phyloP scores from a whole-genome alignment of 1,140 invertebrate genomes.

The Zaprionus tsacasi region DNA sequence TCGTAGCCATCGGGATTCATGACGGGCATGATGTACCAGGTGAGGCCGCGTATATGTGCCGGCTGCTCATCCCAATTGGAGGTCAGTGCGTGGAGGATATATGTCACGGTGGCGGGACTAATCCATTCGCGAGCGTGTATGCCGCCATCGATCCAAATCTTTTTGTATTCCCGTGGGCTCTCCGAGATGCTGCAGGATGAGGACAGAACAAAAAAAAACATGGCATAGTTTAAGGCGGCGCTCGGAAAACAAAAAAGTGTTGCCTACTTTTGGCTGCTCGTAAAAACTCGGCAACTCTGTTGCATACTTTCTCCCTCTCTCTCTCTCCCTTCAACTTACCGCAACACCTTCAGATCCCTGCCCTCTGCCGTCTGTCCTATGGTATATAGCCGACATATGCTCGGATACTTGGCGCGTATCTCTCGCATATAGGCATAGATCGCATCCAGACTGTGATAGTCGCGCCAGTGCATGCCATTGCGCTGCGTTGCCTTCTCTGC shows the following conservation, averaged over 20 bases:
- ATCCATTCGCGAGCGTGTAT: slow-evolving; percentile 93
- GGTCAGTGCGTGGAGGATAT: slow-evolving; percentile 88
- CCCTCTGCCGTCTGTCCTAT: slow-evolving; percentile 90
- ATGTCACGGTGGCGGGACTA: slow-evolving; percentile 90
- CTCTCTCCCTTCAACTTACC: too few relatives aligned
- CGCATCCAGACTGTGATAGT: slow-evolving; percentile 88
- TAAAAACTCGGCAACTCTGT: neutral
- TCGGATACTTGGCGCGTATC: slow-evolving; percentile 87
- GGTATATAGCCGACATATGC: slow-evolving; percentile 87
- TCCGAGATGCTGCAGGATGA: slow-evolving; percentile 66
- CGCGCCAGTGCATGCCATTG: slow-evolving; percentile 88
- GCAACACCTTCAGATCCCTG: slow-evolving; percentile 88
- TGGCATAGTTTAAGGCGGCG: slow-evolving; percentile 17
- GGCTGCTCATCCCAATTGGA: slow-evolving; percentile 85
- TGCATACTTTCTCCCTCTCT: neutral
- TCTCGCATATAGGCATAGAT: slow-evolving; percentile 89
- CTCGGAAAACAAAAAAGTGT: neutral
- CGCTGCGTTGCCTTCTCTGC: slow-evolving; percentile 68
- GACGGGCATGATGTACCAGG: slow-evolving; percentile 88
- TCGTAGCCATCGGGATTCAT: slow-evolving; percentile 92
- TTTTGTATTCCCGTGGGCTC: slow-evolving; percentile 75
- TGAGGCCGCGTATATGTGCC: slow-evolving; percentile 85
- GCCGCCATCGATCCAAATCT: slow-evolving; percentile 87
- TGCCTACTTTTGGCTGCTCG: neutral
- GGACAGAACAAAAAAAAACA: neutral